These are phyloP conservation scores for Clarias platycephalus DNA, from an alignment of 2,797 vertebrate species.

Conservation along the genomic window DNA sequence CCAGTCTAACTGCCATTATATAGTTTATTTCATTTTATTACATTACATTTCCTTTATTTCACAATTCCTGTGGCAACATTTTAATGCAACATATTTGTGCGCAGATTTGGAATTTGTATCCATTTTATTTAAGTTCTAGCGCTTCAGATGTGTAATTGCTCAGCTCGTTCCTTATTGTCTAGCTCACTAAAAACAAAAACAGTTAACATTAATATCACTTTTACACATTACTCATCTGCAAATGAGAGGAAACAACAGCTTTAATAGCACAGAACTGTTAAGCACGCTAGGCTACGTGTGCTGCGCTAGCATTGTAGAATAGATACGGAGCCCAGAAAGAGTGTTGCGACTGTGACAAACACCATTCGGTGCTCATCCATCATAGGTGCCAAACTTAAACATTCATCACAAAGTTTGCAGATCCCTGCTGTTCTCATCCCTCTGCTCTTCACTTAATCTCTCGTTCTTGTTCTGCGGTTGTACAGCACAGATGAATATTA, in stretches of 20 bases:
- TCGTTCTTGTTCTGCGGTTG: conserved; percentile 44
- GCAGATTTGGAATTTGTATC: background rate
- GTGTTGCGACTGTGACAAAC: conserved; percentile 77
- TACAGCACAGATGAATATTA: conserved; percentile 56
- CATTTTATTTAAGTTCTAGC: background rate
- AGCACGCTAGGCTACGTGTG: conserved; percentile 28
- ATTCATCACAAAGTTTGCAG: conserved; percentile 79
- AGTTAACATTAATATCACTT: background rate
- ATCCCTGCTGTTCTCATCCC: conserved; percentile 71
- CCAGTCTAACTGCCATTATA: background rate
- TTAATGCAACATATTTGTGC: background rate
- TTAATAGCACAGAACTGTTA: conserved; percentile 66
- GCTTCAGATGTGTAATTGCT: background rate
- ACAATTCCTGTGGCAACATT: background rate
- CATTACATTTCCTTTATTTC: background rate
- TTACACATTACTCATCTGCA: conserved; percentile 46
- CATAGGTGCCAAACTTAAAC: conserved; percentile 75
- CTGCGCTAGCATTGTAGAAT: conserved; percentile 62
- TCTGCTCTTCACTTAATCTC: conserved; percentile 52
- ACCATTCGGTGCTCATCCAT: conserved; percentile 75
- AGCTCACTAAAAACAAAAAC: conserved; percentile 7
- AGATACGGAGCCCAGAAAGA: conserved; percentile 69
- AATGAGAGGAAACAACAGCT: conserved; percentile 65
- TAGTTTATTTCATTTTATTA: too few species aligned
- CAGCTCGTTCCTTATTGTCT: background rate